Conservation (phyloP, 2,113 vertebrate genomes). For the Atractosteus spatula region DNA sequence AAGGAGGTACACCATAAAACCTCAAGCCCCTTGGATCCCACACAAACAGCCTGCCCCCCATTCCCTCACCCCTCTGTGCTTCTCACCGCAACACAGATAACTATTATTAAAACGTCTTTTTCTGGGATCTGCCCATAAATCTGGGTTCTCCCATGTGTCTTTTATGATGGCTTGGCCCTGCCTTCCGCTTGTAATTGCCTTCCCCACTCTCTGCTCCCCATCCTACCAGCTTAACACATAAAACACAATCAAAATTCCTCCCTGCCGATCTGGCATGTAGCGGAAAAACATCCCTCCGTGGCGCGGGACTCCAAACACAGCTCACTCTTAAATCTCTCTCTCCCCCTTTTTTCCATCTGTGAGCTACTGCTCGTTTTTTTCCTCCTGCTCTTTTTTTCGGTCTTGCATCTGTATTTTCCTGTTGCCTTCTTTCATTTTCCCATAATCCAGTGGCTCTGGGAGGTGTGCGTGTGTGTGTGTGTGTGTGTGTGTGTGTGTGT, state of each 20-base stretch:
- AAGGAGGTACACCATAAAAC: conserved; percentile 41
- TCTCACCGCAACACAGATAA: conserved; percentile 23
- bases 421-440: too few relatives aligned
- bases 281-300: conserved; percentile 21
- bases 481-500: too few relatives aligned
- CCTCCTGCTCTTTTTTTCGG: too few relatives aligned
- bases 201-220: conserved; percentile 9
- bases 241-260: conserved; percentile 25
- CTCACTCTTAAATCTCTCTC: conserved; percentile 22
- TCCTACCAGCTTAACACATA: conserved; percentile 18
- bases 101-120: conserved; percentile 19
- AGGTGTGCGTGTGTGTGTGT: too few relatives aligned
- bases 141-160: conserved; percentile 15
- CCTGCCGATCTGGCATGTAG: conserved; percentile 30
- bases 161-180: conserved; percentile 25
- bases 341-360: conserved; percentile 30
- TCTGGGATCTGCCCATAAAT: conserved; percentile 7
- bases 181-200: conserved; percentile 31
- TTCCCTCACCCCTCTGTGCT: conserved; percentile 24
- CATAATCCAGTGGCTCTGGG: too few relatives aligned
- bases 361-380: background rate
- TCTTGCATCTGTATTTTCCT: too few relatives aligned
- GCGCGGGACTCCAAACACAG: background rate
- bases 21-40: conserved; percentile 42
- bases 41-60: conserved; percentile 28